Evolutionary conservation across 2,888 invertebrate species (phyloP), one percentile per base, ranked within the genome.

Genomic region (Dasypolia templi): DNA sequence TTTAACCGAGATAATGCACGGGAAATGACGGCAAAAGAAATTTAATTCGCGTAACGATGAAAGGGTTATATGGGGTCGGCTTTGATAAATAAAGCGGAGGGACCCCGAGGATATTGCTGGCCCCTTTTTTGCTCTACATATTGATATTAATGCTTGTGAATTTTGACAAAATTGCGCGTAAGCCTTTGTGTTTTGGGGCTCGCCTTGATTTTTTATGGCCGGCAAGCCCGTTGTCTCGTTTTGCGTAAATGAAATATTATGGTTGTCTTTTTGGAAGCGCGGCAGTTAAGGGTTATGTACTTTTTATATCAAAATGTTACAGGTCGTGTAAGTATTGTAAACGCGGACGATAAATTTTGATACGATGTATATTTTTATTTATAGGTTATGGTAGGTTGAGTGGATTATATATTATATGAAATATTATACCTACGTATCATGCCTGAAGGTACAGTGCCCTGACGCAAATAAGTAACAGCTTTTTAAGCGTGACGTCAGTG

Each of bases 1-100:
- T 95, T 94, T 94, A 95, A 93, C 95, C 95, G 94, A 94, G 95
- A 95, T 96, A 96, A 96, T 96, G 95, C 91, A 95, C 95, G 96
- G 96, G 96, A 96, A 96, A 96, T 96, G 96, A 96, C 96, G 95
- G 95, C 92, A 96, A 96, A 96, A 96, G 96, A 96, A 96, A 96
- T 96, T 96, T 95, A 96, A 96, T 96, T 96, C 95, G 94, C 95
- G 93, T 93, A 95, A 93, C 95, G 94, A 94, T 95, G 95, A 96
- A 96, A 96, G 96, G 96, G 96, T 96, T 96, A 94, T 90, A 86
- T 88, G 90, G 93, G 94, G 95, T 93, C 94, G 93, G 94, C 94
- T 93, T 93, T 94, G 94, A 94, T 95, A 95, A 95, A 95, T 94
- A 95, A 93, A 93, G 92, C 92, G 91, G 90, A 92, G 94, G 91